A percentile compares a stretch with the other conserved stretches of the same genome.
Evolutionary conservation across 2,888 invertebrate species (phyloP).

Genomic region (Celastrina argiolus): DNA sequence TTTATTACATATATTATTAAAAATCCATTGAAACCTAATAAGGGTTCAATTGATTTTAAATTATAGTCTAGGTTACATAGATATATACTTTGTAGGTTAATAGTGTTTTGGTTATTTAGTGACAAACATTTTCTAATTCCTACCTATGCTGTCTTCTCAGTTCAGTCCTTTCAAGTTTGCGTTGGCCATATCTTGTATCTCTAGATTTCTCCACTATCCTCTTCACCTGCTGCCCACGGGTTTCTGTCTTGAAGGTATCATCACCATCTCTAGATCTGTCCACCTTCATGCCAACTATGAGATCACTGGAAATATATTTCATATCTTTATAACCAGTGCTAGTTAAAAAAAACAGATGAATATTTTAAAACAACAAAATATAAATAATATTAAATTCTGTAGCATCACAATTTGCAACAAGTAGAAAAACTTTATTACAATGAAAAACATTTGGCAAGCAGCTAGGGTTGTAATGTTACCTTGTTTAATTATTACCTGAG

Average conservation of each 20-base stretch:
- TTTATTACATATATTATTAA: no score
- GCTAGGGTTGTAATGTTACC: no score
- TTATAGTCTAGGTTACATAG: no score
- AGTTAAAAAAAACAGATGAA: background rate
- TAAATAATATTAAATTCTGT: no score
- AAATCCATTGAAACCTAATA: no score
- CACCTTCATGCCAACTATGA: conserved; percentile 87
- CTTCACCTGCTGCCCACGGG: conserved; percentile 76
- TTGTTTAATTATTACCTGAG: conserved; percentile 49
- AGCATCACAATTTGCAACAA: no score
- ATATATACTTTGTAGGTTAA: no score
- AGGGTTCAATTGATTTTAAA: no score
- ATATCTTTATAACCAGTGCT: background rate
- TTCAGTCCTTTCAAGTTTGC: conserved; percentile 34
- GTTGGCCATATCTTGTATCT: conserved; percentile 45
- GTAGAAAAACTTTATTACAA: no score
- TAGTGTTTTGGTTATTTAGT: no score
- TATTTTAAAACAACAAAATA: no score
- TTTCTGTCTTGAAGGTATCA: conserved; percentile 42
- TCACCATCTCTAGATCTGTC: conserved; percentile 74
- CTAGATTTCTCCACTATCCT: conserved; percentile 58
- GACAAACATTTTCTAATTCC: conserved; percentile 15
- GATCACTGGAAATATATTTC: conserved; percentile 74
- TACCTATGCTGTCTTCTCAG: conserved; percentile 26
- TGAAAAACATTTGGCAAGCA: no score